Percentiles rank a stretch among this genome's conserved stretches.
These are phyloP conservation scores for Ceratoteleas bidentatus DNA, from an alignment of 1,140 invertebrate genomes.

Conservation along the genomic window DNA sequence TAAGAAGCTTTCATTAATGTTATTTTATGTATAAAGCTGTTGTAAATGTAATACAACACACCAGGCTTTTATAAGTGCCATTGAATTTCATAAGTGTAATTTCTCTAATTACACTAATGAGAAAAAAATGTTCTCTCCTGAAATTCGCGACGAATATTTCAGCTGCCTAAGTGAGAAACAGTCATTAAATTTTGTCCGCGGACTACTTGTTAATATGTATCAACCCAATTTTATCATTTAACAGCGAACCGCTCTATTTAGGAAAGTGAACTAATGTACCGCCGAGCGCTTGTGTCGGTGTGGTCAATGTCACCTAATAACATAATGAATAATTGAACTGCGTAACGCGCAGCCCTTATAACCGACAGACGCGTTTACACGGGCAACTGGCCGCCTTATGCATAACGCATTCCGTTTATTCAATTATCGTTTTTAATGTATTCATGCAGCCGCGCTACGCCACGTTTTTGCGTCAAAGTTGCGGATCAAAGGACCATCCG, in stretches of 20 bases:
- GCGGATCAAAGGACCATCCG: neutral
- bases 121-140: neutral
- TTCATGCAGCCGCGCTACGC: neutral
- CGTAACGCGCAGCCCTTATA: constrained; percentile 3
- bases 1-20: too few species aligned
- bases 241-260: constrained; percentile 22
- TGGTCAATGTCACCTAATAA: constrained; percentile 33
- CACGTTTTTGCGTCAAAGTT: constrained; percentile 15
- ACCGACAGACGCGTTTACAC: constrained; percentile 15
- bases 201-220: constrained; percentile 25
- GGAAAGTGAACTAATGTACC: constrained; percentile 20
- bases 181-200: constrained; percentile 33
- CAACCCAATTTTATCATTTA: constrained; percentile 35
- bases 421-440: constrained; percentile 26
- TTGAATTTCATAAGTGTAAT: too few species aligned
- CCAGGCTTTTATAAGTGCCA: too few species aligned
- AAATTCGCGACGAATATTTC: constrained; percentile 3
- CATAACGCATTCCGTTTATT: constrained; percentile 28
- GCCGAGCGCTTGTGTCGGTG: constrained; percentile 9
- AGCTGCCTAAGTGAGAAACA: constrained; percentile 18
- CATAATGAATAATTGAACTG: constrained; percentile 39
- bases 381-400: constrained; percentile 3
- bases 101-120: too few species aligned
- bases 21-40: too few species aligned
- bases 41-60: too few species aligned